Evolutionary conservation across 1,140 invertebrate genomes (phyloP).

Genomic region (Littorina saxatilis): DNA sequence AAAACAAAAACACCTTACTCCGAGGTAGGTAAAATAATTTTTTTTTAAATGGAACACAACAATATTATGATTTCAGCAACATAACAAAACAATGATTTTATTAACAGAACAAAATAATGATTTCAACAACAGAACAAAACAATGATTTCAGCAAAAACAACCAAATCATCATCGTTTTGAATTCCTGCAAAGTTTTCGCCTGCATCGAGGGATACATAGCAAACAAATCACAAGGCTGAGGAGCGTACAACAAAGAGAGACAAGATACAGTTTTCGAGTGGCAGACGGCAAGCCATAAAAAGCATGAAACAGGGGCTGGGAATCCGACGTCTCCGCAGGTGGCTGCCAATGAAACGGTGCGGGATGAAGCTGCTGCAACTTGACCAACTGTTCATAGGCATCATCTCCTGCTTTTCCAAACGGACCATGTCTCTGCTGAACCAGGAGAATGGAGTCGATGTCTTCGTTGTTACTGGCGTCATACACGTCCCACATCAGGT

Average conservation of each 20-base stretch:
- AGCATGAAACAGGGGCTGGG: neutral
- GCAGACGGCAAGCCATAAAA: neutral
- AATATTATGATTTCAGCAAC: no score
- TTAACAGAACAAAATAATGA: no score
- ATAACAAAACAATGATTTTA: no score
- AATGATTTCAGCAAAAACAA: no score
- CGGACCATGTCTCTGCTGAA: slow-evolving; percentile 61
- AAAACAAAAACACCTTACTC: no score
- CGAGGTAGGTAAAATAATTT: no score
- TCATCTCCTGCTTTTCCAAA: slow-evolving; percentile 51
- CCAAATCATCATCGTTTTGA: neutral
- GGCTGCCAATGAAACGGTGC: slow-evolving; percentile 17
- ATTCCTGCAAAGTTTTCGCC: neutral
- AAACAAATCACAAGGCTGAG: neutral
- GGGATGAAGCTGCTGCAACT: slow-evolving; percentile 1
- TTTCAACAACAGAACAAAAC: no score
- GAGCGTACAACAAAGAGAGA: slow-evolving; percentile 2
- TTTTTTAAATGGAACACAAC: no score
- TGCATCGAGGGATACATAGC: neutral
- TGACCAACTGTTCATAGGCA: slow-evolving; percentile 22
- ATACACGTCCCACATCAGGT: slow-evolving; percentile 93
- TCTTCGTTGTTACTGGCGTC: slow-evolving; percentile 76
- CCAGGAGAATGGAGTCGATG: slow-evolving; percentile 61
- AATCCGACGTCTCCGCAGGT: neutral
- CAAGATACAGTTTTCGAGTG: slow-evolving; percentile 13